Evolutionary conservation across 2,113 vertebrate species (phyloP).

Genomic region (Lonchura striata): DNA sequence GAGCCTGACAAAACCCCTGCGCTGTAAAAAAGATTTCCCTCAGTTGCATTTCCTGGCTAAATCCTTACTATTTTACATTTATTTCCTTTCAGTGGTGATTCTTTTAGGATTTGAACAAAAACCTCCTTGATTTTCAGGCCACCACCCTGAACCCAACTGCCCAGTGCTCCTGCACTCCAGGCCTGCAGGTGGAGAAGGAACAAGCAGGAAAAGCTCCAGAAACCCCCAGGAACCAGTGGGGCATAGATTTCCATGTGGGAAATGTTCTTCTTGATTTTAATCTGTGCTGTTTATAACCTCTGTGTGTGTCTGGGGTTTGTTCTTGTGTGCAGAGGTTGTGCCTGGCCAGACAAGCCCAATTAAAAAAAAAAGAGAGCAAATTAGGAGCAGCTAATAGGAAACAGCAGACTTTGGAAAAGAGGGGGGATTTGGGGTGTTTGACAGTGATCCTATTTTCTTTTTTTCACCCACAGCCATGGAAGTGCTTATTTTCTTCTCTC

Average conservation of each 20-base stretch:
- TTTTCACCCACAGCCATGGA: background rate
- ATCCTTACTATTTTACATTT: background rate
- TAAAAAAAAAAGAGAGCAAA: background rate
- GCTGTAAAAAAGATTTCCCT: background rate
- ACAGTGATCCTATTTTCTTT: background rate
- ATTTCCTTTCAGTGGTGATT: background rate
- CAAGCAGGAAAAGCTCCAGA: background rate
- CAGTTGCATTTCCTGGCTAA: background rate
- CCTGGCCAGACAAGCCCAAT: background rate
- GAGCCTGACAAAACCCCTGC: background rate
- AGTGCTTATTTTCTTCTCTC: background rate
- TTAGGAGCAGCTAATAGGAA: background rate
- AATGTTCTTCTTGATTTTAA: background rate
- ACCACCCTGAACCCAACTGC: constrained; percentile 48
- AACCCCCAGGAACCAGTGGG: background rate
- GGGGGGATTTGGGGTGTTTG: background rate
- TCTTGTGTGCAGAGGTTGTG: background rate
- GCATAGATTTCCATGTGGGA: background rate
- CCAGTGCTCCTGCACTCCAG: constrained; percentile 41
- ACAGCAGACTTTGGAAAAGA: background rate
- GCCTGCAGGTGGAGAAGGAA: background rate
- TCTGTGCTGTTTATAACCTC: background rate
- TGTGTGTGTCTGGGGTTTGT: background rate
- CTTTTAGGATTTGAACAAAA: constrained; percentile 52
- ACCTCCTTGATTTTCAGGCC: constrained; percentile 56